phyloP scores from a whole-genome alignment of 2,797 vertebrate genomes.

The Sebastes itinus region DNA sequence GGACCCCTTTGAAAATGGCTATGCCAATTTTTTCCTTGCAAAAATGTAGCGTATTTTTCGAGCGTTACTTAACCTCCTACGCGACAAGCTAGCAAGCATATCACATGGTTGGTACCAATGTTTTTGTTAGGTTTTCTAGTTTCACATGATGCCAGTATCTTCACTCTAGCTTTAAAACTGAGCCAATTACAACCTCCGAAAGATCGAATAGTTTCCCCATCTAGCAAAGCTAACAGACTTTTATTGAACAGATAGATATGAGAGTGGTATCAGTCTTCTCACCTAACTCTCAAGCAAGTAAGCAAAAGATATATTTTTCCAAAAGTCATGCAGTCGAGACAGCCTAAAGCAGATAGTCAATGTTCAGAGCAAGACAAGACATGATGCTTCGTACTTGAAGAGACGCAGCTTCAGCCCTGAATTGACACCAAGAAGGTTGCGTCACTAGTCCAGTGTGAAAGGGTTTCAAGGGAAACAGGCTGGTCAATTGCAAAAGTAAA shows the following conservation, averaged over 20 bases:
- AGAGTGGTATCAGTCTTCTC: background rate
- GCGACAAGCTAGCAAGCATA: rapidly evolving
- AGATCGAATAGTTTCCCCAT: background rate
- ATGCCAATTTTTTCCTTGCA: too few relatives aligned
- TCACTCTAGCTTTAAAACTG: too few relatives aligned
- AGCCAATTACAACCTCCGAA: rapidly evolving
- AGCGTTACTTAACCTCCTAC: too few relatives aligned
- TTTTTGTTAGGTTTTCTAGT: too few relatives aligned
- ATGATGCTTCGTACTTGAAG: background rate
- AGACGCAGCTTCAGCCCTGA: background rate
- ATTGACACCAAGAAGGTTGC: background rate
- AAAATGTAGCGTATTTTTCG: too few relatives aligned
- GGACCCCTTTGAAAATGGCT: too few relatives aligned
- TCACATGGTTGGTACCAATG: too few relatives aligned
- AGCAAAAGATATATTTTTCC: background rate
- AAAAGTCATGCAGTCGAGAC: background rate
- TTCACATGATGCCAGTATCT: too few relatives aligned
- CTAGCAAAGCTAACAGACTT: background rate
- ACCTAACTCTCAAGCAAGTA: background rate
- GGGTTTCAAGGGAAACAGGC: background rate
- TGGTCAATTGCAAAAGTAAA: background rate
- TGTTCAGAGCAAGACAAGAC: background rate
- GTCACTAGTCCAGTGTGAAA: background rate
- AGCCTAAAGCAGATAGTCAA: background rate
- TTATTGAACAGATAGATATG: background rate